phyloP scores from a whole-genome alignment of 2,113 vertebrate genomes.

The Mustela nigripes region DNA sequence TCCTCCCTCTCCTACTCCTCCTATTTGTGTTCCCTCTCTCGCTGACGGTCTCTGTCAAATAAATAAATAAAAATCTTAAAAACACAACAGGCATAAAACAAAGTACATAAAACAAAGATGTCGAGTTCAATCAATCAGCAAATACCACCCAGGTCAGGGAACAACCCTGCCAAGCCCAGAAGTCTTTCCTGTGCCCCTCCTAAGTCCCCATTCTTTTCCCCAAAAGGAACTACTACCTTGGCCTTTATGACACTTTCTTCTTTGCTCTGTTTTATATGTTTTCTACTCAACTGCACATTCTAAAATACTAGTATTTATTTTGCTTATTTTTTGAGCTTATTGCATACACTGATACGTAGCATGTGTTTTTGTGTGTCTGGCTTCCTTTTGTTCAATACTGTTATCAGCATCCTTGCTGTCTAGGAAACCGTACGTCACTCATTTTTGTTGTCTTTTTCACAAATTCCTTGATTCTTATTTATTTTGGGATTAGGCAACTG shows the following conservation, averaged over 20 bases:
- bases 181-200: neutral
- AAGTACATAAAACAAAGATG: neutral
- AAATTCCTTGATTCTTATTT: neutral
- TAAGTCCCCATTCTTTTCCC: neutral
- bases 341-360: neutral
- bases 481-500: neutral
- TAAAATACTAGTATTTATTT: neutral
- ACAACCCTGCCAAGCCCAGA: neutral
- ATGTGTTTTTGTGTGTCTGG: neutral
- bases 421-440: neutral
- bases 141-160: neutral
- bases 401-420: neutral
- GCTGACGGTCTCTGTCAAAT: no score
- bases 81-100: neutral
- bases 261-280: neutral
- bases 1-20: no score
- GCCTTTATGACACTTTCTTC: neutral
- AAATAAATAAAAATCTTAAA: no score
- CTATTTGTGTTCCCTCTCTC: no score
- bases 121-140: neutral
- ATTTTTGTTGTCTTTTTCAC: neutral
- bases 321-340: conserved; percentile 4
- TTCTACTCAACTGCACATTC: neutral
- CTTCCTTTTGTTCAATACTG: neutral
- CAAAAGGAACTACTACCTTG: neutral